phyloP scores from a whole-genome alignment of 2,113 vertebrate genomes.

The Acinonyx jubatus region DNA sequence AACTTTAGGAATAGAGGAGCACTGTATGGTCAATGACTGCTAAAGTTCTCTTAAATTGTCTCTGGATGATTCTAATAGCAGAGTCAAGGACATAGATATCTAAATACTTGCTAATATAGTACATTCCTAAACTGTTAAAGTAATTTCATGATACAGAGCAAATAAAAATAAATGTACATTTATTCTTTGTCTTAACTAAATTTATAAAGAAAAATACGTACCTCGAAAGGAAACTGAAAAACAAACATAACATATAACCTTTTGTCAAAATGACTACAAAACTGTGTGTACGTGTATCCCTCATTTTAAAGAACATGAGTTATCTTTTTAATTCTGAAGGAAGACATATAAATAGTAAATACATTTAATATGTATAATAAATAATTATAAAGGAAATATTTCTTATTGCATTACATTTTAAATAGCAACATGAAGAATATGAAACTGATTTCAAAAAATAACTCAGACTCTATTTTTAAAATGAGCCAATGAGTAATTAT shows the following conservation, averaged over 20 bases:
- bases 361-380: slow-evolving; percentile 1
- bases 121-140: not conserved
- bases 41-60: not conserved
- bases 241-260: not conserved
- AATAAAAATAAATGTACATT: not conserved
- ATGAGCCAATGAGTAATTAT: not conserved
- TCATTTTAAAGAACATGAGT: not conserved
- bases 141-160: not conserved
- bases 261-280: not conserved
- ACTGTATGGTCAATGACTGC: not conserved
- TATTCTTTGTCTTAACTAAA: not conserved
- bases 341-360: not conserved
- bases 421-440: not conserved
- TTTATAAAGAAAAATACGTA: not conserved
- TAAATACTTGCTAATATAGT: not conserved
- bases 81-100: not conserved
- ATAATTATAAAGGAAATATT: not conserved
- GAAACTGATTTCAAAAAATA: slow-evolving; percentile 12
- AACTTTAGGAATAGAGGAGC: not conserved
- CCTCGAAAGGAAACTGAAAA: not conserved
- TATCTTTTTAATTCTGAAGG: not conserved
- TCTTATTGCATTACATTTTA: slow-evolving; percentile 4
- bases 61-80: not conserved
- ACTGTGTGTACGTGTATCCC: not conserved
- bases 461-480: not conserved